These are phyloP conservation scores for Hiodon tergisus DNA, from an alignment of 2,113 vertebrate genomes.

Conservation along the genomic window DNA sequence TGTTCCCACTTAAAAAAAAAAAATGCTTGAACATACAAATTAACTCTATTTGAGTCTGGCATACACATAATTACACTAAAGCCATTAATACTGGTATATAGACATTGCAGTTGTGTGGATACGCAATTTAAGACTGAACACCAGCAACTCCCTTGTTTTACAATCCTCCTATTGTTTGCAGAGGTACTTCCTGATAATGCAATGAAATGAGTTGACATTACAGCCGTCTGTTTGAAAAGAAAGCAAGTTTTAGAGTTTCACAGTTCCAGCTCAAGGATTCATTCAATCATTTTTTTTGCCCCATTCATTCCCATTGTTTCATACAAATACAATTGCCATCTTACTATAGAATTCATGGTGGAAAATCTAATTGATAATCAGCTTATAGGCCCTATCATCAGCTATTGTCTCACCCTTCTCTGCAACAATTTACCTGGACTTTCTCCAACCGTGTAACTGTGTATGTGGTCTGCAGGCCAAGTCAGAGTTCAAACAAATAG, in stretches of 20 bases:
- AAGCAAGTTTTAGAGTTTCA: constrained; percentile 23
- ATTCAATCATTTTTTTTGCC: constrained; percentile 7
- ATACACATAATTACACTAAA: constrained; percentile 36
- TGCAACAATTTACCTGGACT: constrained; percentile 38
- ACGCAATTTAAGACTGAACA: constrained; percentile 23
- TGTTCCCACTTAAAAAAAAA: constrained; percentile 16
- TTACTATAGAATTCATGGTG: background rate
- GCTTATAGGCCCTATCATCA: background rate
- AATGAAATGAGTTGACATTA: constrained; percentile 43
- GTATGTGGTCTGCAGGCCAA: constrained; percentile 32
- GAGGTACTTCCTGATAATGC: constrained; percentile 21
- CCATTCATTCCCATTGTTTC: background rate
- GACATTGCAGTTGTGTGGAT: constrained; percentile 36
- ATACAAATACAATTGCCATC: background rate
- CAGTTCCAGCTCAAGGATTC: background rate
- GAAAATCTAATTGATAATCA: constrained; percentile 24
- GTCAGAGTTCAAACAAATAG: constrained; percentile 48
- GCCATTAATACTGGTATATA: constrained; percentile 45
- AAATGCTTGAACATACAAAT: background rate
- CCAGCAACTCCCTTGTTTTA: constrained; percentile 34
- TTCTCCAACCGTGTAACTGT: constrained; percentile 45
- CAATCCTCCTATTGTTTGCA: constrained; percentile 26
- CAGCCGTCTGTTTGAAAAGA: constrained; percentile 31
- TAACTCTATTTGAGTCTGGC: constrained; percentile 15
- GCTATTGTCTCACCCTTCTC: constrained; percentile 25